These are phyloP conservation scores for Neopelma chrysocephalum DNA, from an alignment of 2,797 vertebrate genomes.

Conservation along the genomic window DNA sequence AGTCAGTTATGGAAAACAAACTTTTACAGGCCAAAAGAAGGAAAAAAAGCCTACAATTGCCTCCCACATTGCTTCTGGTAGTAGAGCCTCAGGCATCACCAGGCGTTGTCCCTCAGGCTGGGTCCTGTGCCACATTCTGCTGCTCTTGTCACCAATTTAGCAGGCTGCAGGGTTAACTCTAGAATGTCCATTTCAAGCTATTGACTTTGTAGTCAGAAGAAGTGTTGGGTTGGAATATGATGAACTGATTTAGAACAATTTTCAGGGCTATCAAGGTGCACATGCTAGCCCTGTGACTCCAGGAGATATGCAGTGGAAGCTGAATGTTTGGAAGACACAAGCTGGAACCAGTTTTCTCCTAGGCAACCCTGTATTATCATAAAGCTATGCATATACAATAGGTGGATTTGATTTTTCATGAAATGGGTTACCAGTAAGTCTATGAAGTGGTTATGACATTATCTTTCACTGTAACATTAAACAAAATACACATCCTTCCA, in stretches of 20 bases:
- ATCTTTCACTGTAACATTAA: background rate
- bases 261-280: background rate
- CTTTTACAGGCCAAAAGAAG: background rate
- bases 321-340: background rate
- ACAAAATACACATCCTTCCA: background rate
- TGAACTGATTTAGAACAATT: constrained; percentile 26
- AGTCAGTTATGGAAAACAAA: background rate
- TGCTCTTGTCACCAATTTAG: constrained; percentile 1
- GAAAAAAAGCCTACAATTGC: background rate
- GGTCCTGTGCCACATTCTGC: background rate
- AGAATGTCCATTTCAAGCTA: constrained; percentile 13
- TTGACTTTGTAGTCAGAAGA: constrained; percentile 16
- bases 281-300: background rate
- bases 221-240: background rate
- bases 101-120: background rate
- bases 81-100: background rate
- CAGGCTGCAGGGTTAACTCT: background rate
- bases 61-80: background rate
- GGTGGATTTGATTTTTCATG: background rate
- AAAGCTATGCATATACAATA: background rate
- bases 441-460: background rate
- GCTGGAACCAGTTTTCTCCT: background rate
- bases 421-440: background rate
- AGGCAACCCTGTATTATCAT: background rate
- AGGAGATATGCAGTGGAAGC: background rate